A percentile compares a stretch with the other conserved stretches of the same genome.
Conservation (phyloP, 2,888 invertebrate genomes). For the Masnerella sp. region DNA sequence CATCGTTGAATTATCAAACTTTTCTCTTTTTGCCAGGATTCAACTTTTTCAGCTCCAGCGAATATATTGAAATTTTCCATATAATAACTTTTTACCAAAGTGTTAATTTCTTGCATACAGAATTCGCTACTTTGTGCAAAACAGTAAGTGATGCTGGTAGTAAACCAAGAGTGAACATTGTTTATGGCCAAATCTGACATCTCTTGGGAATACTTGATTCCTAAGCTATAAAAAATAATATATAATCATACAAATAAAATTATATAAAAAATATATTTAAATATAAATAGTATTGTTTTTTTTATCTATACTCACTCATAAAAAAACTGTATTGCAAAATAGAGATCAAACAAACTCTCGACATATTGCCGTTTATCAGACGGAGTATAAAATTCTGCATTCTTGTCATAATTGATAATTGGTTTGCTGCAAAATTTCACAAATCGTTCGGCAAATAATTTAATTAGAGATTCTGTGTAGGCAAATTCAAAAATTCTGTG, state of each 20-base stretch:
- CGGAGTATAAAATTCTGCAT: background rate
- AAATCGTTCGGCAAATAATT: conserved; percentile 11
- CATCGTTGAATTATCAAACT: too few relatives aligned
- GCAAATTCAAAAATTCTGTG: conserved; percentile 16
- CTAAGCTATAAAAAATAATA: conserved; percentile 9
- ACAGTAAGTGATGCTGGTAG: background rate
- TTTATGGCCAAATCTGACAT: conserved; percentile 1
- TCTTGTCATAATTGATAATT: background rate
- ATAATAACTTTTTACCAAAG: too few relatives aligned
- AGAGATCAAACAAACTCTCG: conserved; percentile 13
- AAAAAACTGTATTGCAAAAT: conserved; percentile 11
- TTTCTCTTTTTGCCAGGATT: too few relatives aligned
- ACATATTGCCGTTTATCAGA: background rate
- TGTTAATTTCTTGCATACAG: too few relatives aligned
- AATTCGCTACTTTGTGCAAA: too few relatives aligned
- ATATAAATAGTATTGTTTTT: background rate
- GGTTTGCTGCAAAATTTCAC: background rate
- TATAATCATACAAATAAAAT: background rate
- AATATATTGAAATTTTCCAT: too few relatives aligned
- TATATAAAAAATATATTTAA: background rate
- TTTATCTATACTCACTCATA: conserved; percentile 15
- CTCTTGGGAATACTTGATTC: conserved; percentile 12
- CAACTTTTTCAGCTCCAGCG: too few relatives aligned
- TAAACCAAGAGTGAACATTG: conserved; percentile 19
- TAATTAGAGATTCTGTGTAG: background rate